phyloP scores from a whole-genome alignment of 2,797 vertebrate species.

The Dryobates pubescens region DNA sequence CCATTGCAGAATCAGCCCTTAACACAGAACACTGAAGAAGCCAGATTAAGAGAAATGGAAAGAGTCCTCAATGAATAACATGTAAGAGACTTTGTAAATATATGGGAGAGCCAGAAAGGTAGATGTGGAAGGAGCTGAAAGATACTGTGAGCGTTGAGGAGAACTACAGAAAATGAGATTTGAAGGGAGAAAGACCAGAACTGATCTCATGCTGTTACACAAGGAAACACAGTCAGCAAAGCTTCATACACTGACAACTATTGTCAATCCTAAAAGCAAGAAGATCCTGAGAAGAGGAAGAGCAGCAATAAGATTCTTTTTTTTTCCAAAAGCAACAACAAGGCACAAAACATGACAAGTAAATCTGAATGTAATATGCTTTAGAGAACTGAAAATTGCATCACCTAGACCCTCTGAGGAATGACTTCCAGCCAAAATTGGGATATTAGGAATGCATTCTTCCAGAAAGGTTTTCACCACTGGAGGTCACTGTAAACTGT shows the following conservation, averaged over 20 bases:
- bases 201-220: background rate
- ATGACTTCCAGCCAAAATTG: background rate
- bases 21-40: background rate
- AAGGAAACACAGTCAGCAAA: background rate
- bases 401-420: background rate
- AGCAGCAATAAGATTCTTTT: background rate
- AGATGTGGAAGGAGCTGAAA: background rate
- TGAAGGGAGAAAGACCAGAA: background rate
- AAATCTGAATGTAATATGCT: background rate
- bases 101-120: constrained; percentile 2
- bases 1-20: background rate
- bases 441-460: background rate
- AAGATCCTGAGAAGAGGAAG: background rate
- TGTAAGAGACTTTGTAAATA: background rate
- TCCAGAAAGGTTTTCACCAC: constrained; percentile 43
- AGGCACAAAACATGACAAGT: background rate
- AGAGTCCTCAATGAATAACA: background rate
- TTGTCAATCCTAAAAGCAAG: background rate
- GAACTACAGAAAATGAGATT: background rate
- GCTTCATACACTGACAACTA: background rate
- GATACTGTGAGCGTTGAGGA: background rate
- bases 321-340: background rate
- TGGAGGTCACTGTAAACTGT: constrained; percentile 72
- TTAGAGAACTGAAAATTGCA: background rate
- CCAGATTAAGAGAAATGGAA: background rate